phyloP scores from a whole-genome alignment of 2,888 invertebrate genomes.

The Rambutsinella grinnellia region DNA sequence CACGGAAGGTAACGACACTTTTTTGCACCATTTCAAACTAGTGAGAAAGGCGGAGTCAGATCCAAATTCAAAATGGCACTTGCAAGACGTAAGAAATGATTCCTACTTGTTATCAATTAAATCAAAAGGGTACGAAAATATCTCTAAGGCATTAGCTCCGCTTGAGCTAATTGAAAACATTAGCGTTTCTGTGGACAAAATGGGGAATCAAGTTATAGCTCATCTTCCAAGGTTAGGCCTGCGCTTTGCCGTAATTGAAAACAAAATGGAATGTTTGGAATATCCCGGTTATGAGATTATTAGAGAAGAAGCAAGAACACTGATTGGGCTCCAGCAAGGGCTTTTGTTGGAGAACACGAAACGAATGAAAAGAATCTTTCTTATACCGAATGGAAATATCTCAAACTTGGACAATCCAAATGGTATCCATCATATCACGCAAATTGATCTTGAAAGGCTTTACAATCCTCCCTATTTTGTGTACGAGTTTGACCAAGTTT shows the following conservation, averaged over 20 bases:
- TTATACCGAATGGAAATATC: too few relatives aligned
- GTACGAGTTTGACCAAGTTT: constrained; percentile 20
- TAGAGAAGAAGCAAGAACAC: too few relatives aligned
- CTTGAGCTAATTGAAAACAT: constrained; percentile 13
- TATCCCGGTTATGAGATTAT: constrained; percentile 13
- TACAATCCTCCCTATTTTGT: constrained; percentile 26
- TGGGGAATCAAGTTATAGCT: neutral
- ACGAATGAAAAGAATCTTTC: too few relatives aligned
- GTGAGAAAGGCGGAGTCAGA: neutral
- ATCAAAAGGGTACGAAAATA: constrained; percentile 3
- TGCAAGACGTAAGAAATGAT: neutral
- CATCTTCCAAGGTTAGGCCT: constrained; percentile 18
- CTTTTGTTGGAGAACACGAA: too few relatives aligned
- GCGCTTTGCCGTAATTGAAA: constrained; percentile 2
- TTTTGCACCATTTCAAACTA: constrained; percentile 11
- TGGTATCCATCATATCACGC: constrained; percentile 1
- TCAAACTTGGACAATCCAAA: neutral
- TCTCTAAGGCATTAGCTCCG: neutral
- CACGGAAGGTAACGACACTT: constrained; percentile 8
- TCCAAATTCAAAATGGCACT: neutral
- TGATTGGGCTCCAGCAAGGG: constrained; percentile 31
- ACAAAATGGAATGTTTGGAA: constrained; percentile 9
- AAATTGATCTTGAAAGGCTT: neutral
- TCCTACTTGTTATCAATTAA: neutral
- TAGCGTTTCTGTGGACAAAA: constrained; percentile 1